Conservation (phyloP, 1,140 invertebrate genomes). For the Ladona fulva region DNA sequence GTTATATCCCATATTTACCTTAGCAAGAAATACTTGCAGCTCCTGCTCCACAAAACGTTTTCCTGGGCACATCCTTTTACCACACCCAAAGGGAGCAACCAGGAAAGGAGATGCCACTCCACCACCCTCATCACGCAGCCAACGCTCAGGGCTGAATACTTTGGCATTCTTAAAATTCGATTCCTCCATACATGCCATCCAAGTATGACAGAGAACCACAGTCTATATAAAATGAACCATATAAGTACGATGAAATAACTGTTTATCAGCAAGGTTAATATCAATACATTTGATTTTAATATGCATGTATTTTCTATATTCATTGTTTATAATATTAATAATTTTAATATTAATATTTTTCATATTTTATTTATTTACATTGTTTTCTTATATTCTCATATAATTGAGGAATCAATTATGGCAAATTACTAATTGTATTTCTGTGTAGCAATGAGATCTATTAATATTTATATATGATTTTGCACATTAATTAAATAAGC, state of each 20-base stretch:
- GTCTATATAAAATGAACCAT: constrained; percentile 45
- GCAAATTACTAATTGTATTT: too few species aligned
- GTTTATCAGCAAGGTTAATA: constrained; percentile 13
- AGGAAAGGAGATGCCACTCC: constrained; percentile 44
- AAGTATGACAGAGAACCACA: constrained; percentile 75
- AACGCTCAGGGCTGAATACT: constrained; percentile 71
- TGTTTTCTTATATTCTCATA: too few species aligned
- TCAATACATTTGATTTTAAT: too few species aligned
- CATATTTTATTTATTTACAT: too few species aligned
- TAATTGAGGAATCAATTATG: too few species aligned
- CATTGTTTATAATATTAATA: too few species aligned
- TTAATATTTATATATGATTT: too few species aligned
- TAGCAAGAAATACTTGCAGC: constrained; percentile 61
- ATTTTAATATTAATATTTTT: too few species aligned
- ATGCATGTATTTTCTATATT: too few species aligned
- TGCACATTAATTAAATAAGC: constrained; percentile 9
- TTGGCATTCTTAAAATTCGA: constrained; percentile 65
- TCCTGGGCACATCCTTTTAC: constrained; percentile 69
- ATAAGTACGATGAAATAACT: neutral
- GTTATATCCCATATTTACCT: constrained; percentile 38
- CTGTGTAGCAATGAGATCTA: too few species aligned
- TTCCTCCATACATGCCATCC: constrained; percentile 67
- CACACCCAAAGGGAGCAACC: constrained; percentile 80
- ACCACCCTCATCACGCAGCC: constrained; percentile 46
- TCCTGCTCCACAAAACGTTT: constrained; percentile 72